A percentile compares a stretch with the other conserved stretches of the same genome.
phyloP scores from a whole-genome alignment of 2,888 invertebrate species.

The Drosophila leonis region DNA sequence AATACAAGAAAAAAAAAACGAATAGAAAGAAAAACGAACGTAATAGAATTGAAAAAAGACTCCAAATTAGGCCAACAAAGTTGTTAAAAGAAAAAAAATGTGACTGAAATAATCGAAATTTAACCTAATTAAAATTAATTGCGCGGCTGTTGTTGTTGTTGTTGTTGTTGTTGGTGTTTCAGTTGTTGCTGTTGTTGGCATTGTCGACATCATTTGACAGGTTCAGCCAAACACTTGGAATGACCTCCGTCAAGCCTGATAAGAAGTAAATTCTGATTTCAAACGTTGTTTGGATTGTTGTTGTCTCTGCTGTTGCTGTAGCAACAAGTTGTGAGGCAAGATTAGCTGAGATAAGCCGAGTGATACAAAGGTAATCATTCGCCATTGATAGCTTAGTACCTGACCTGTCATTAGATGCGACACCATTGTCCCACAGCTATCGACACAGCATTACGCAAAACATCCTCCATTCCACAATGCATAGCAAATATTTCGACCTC shows the following conservation, averaged over 20 bases:
- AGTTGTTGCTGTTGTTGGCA: constrained; percentile 2
- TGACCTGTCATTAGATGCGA: not conserved
- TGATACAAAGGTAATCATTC: constrained; percentile 22
- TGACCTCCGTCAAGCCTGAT: constrained; percentile 36
- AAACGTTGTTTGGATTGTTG: not conserved
- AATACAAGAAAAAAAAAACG: not conserved
- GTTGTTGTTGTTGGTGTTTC: not conserved
- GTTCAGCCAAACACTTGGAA: constrained; percentile 28
- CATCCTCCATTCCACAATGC: not conserved
- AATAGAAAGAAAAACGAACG: not conserved
- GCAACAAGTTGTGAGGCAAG: not conserved
- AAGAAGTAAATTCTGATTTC: constrained; percentile 17
- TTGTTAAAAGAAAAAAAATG: constrained; percentile 21
- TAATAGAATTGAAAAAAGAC: not conserved
- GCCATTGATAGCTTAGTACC: constrained; percentile 12
- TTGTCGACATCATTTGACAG: constrained; percentile 31
- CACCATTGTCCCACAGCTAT: not conserved
- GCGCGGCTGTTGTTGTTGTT: constrained; percentile 15
- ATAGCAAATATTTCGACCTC: not conserved
- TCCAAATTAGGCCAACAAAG: not conserved
- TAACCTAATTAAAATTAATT: constrained; percentile 58
- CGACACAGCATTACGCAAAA: not conserved
- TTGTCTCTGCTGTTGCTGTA: not conserved
- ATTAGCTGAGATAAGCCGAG: constrained; percentile 6
- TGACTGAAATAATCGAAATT: constrained; percentile 20